Evolutionary conservation across 2,888 invertebrate genomes (phyloP), one percentile per base, ranked within the genome.

Genomic region (Troides aeacus): DNA sequence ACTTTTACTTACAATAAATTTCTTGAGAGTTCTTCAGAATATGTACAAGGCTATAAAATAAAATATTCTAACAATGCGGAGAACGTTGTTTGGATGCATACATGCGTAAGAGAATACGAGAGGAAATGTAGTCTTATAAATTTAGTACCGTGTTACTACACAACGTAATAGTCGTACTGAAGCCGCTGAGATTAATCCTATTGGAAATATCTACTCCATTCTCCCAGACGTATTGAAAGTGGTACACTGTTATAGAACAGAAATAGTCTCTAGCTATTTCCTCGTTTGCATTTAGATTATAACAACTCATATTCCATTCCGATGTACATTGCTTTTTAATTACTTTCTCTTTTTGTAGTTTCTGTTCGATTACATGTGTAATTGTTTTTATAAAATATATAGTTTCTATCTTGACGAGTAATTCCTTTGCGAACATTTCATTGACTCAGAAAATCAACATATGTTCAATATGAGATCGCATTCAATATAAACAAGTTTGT

Each of bases 131-230:
- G 58, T 62, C 58, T 63, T 46, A 68, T 63, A 63, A 68, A 68
- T 68, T 68, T 68, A 68, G 57, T 59, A 59, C 59, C 63, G 24
- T 56, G 62, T 57, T 56, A 56, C 56, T 56, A 36, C 42, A 61
- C 56, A 53, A 53, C 62, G 61, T 62, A 61, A 61, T 42, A 53
- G 67, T 67, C 67, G 57, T 61, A 62, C 56, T 42, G 17, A 67
- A 56, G 67, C 62, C 56, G 56, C 39, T 58, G 24, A 58, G n/a
- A 65, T 59, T 57, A 67, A 67, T 62, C 67, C 62, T 62, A 60
- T 57, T n/a, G 23, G 56, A 62, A 67, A 67, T 67, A 67, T 39
- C 62, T 61, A 57, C 60, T 62, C 56, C 10, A 66, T 66, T 36
- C 30, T 10, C 23, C 21, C 46, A 50, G 23, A 62, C 42, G 18